Base-by-base conservation (phyloP, 2,888 invertebrate species). In the Physocephala rufipes region DNA sequence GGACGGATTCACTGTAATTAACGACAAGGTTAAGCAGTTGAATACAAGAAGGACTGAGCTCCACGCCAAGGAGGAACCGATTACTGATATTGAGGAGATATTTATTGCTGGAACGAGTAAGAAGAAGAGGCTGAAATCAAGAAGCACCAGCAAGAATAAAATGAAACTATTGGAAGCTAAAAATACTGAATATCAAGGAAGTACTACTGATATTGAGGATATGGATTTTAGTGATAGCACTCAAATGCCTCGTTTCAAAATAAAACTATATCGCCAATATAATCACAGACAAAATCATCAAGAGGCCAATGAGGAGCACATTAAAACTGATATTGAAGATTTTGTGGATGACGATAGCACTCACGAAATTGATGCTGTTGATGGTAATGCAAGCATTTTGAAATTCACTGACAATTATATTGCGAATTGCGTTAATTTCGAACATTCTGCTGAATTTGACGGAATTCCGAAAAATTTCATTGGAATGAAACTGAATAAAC, bases 81-180 rank as follows among this genome's bases (percentile, higher is more conserved):
- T 85, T 1, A 88, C 88, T 7, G 88, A 88, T 75, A 86, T 86
- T 2, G 88, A 89, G 78, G 88, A 88, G 74, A 81, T 87, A 67
- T 83, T 82, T 72, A 77, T 84, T 30, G 78, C 80, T 2, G 82
- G 82, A 9, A 82, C 81, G 15, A 82, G 81, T 55, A 79, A 82
- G 12, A 82, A 84, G 66, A 86, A 84, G 76, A 86, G 85, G 74
- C 68, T 79, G 2, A 83, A 84, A 78, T 79, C 80, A 5, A 83
- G 85, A 70, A 78, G 78, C 21, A 74, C 77, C 2, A 82, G 79
- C 74, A 85, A 82, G 74, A 78, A 77, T n/a, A 85, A 83, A 67
- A 78, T 79, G 26, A 76, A 82, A 70, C 63, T 79, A 21, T 77
- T 84, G 9, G 83, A 82, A 2, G 75, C 80, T 1, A 81, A 76